A percentile compares a stretch with the other conserved stretches of the same genome.
Conservation (phyloP, 1,140 invertebrate species). For the Drosophila varians region DNA sequence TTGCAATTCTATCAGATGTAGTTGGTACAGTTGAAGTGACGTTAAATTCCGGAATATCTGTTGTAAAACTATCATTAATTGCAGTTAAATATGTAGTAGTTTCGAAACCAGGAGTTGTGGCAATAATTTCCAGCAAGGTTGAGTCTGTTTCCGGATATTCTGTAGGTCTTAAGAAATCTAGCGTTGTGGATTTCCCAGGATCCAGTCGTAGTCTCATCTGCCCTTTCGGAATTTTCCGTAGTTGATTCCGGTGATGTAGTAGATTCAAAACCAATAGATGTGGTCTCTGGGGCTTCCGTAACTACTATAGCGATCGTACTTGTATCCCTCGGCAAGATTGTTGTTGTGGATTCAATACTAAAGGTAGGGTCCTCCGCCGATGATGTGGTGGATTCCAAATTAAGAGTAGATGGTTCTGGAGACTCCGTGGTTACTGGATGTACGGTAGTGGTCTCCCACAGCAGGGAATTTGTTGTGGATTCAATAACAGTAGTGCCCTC, state of each 20-base stretch:
- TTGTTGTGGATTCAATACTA: neutral
- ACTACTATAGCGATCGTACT: neutral
- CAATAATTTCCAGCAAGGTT: slow-evolving; percentile 48
- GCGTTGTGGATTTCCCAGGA: slow-evolving; percentile 3
- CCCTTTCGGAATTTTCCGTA: neutral
- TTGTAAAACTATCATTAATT: neutral
- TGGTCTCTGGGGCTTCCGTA: neutral
- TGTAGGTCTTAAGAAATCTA: slow-evolving; percentile 3
- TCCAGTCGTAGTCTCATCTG: neutral
- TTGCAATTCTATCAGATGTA: neutral
- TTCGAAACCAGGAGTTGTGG: slow-evolving; percentile 30
- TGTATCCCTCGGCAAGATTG: neutral
- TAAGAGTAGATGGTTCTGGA: neutral
- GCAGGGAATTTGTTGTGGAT: neutral
- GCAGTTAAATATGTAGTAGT: slow-evolving; percentile 5
- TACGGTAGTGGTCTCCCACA: neutral
- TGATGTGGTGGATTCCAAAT: neutral
- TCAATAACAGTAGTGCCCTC: neutral
- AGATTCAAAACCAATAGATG: neutral
- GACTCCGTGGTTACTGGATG: neutral
- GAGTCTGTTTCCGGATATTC: slow-evolving; percentile 16
- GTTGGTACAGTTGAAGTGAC: neutral
- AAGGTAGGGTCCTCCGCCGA: neutral
- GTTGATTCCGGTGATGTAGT: neutral
- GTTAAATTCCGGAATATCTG: slow-evolving; percentile 6